Conservation (phyloP, 2,888 invertebrate species). For the Beris morrisii region DNA sequence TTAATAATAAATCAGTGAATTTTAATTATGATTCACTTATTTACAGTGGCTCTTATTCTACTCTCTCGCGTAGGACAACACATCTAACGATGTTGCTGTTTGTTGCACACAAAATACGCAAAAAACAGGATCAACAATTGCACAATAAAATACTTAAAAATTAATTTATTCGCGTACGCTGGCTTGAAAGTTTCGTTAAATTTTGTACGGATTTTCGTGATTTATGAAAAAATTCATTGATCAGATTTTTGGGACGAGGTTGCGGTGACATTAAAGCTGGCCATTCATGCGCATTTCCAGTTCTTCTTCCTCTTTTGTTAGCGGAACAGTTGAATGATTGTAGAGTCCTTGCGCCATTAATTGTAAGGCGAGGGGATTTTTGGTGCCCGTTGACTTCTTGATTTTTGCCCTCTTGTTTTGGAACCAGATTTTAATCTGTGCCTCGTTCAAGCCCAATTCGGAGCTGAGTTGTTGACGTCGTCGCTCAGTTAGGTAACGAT, state of each 20-base stretch:
- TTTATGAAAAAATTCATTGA: too few relatives aligned
- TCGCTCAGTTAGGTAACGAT: constrained; percentile 90
- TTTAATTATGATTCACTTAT: constrained; percentile 1
- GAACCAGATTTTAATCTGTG: constrained; percentile 97
- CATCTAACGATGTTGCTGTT: too few relatives aligned
- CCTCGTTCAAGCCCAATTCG: constrained; percentile 90
- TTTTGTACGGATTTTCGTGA: too few relatives aligned
- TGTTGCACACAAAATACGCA: too few relatives aligned
- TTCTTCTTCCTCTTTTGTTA: constrained; percentile 75
- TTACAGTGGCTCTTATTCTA: too few relatives aligned
- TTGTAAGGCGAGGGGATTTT: constrained; percentile 83
- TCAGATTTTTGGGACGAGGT: too few relatives aligned
- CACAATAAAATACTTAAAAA: too few relatives aligned
- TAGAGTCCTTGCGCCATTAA: constrained; percentile 94
- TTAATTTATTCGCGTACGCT: too few relatives aligned
- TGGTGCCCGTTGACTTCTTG: constrained; percentile 85
- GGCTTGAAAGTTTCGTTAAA: too few relatives aligned
- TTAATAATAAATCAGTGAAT: not conserved
- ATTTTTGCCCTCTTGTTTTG: constrained; percentile 96
- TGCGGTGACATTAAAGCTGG: constrained; percentile 41
- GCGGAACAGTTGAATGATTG: constrained; percentile 80
- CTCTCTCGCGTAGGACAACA: too few relatives aligned
- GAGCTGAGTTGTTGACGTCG: constrained; percentile 87
- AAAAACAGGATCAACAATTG: too few relatives aligned
- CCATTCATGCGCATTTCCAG: constrained; percentile 61